Base-by-base conservation (phyloP, 2,797 vertebrate genomes). In the Chelidonichthys spinosus region DNA sequence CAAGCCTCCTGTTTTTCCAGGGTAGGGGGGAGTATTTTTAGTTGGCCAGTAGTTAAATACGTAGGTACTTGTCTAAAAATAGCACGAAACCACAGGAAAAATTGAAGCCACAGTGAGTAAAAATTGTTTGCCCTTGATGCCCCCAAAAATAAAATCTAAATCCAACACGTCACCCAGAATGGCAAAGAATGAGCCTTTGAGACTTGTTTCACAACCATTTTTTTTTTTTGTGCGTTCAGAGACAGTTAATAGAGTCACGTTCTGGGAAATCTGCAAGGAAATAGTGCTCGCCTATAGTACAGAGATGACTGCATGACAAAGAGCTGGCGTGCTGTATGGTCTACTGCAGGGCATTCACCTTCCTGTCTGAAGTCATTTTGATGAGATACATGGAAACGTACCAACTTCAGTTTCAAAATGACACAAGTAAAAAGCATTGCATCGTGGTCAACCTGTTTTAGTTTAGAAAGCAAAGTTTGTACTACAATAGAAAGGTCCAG, bases 1-100 rank as follows among this genome's bases (percentile, higher is more conserved):
- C 76, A 47, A 11, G 61, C 83, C 90, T 90, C 89, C 92, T 94
- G 95, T 95, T 95, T 93, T 90, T 90, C 90, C 89, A 85, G 85
- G 89, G 90, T 88, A 50, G 65, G 79, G 78, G 79, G 78, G 83
- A 69, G 89, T 95, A 95, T 95, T 95, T 96, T 94, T 92, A 92
- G 94, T 86, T 87, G 69, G 88, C 86, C 81, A 79, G 82, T 70
- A 90, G 92, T 92, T 93, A 94, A 93, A 93, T 89, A 85, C 83
- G 89, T 91, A 93, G 89, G 91, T 92, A 85, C 89, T 72, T 0
- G 3, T 15, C 93, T 95, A 95, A 93, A 93, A 93, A 95, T 95
- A 95, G 91, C 76, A 46, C 44, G 0, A 62, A 73, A 79, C 91
- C 91, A 86, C 89, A 91, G 93, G 93, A 95, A 94, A 94, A 93